Percentiles rank a stretch among this genome's conserved stretches.
Evolutionary conservation across 2,797 vertebrate genomes (phyloP).

Genomic region (Acanthis flammea): DNA sequence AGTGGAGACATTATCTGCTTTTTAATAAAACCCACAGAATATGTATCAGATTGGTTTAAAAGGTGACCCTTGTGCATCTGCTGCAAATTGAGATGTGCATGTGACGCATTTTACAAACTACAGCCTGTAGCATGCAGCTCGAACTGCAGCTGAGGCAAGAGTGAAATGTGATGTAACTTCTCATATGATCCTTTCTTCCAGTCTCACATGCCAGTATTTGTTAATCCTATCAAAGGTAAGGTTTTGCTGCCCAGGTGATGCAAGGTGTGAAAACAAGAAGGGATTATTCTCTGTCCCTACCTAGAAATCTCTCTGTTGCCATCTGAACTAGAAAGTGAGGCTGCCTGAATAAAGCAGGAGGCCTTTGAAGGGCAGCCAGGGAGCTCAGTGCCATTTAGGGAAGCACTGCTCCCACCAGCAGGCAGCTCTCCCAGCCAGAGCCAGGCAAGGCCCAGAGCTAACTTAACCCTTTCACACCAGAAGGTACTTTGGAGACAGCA

Average conservation of each 20-base stretch:
- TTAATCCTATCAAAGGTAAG: not conserved
- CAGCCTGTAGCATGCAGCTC: not conserved
- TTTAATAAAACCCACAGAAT: not conserved
- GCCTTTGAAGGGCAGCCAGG: conserved; percentile 16
- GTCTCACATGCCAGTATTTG: not conserved
- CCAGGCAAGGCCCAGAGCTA: not conserved
- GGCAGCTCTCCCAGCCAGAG: not conserved
- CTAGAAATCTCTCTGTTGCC: not conserved
- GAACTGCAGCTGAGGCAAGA: not conserved
- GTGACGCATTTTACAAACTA: not conserved
- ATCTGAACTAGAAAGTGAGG: not conserved
- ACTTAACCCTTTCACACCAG: conserved; percentile 38
- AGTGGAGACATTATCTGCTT: not conserved
- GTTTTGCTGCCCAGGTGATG: not conserved
- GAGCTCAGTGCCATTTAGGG: conserved; percentile 44
- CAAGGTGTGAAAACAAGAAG: not conserved
- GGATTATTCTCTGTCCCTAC: not conserved
- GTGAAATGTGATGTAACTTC: not conserved
- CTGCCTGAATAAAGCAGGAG: not conserved
- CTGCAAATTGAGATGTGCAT: not conserved
- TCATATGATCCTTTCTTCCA: not conserved
- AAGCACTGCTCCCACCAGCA: conserved; percentile 5
- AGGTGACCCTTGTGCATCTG: not conserved
- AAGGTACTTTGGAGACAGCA: not conserved
- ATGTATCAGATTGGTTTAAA: not conserved